A percentile compares a stretch with the other conserved stretches of the same genome.
phyloP scores from a whole-genome alignment of 2,113 vertebrate genomes.

The Morone chrysops region DNA sequence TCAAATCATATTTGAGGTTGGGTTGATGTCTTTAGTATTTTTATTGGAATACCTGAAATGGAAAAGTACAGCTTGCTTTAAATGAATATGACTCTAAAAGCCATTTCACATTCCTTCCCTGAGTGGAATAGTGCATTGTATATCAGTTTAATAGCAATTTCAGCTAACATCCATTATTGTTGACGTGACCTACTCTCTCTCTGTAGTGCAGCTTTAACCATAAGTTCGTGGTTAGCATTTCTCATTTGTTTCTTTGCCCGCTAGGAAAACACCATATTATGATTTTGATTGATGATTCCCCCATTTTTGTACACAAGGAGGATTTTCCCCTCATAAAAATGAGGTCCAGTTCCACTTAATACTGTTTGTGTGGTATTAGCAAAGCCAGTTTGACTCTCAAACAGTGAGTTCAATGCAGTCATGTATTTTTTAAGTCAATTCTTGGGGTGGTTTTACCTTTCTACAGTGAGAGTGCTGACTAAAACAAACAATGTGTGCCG shows the following conservation, averaged over 20 bases:
- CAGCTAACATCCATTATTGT: constrained; percentile 50
- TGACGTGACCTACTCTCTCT: constrained; percentile 60
- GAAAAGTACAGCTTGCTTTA: constrained; percentile 46
- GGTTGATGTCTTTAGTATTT: constrained; percentile 44
- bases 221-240: constrained; percentile 61
- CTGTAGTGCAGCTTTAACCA: constrained; percentile 37
- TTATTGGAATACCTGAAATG: constrained; percentile 49
- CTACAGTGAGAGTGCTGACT: not conserved
- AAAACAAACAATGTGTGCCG: not conserved
- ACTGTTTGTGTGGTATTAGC: constrained; percentile 56
- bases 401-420: constrained; percentile 29
- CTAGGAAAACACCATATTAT: constrained; percentile 59
- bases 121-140: constrained; percentile 39
- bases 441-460: constrained; percentile 22
- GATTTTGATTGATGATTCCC: constrained; percentile 70
- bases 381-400: constrained; percentile 36
- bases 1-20: constrained; percentile 46
- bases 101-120: constrained; percentile 41
- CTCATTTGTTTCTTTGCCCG: constrained; percentile 57
- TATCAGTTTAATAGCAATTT: constrained; percentile 63
- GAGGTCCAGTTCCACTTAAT: constrained; percentile 50
- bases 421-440: constrained; percentile 12
- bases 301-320: constrained; percentile 48
- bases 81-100: constrained; percentile 45
- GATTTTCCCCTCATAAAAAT: constrained; percentile 68